Evolutionary conservation across 1,140 invertebrate genomes (phyloP), one percentile per base, ranked within the genome.

Genomic region (Bombus waltoni): DNA sequence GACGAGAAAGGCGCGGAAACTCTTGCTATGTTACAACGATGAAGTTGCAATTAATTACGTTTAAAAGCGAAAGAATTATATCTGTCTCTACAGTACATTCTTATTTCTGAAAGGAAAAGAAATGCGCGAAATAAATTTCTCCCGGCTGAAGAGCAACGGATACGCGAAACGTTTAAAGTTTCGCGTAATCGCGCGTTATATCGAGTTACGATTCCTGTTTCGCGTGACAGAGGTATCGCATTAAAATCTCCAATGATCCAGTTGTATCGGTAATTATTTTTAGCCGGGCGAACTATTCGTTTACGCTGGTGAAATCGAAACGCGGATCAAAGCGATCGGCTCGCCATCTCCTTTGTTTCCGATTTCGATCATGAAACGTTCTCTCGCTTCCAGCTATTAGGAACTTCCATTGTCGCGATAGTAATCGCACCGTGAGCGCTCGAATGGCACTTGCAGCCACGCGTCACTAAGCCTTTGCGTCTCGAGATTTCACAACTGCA

Each of bases 401-500:
- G 18, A 68, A 22, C 32, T 15, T 68, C 8, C 15, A 68, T 11
- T 11, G 35, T 70, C 38, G 35, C 22, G 22, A 70, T 40, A 22
- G 35, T 25, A 10, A 44, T 53, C 47, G 47, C 47, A 53, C 6
- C 18, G 62, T 42, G 40, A 47, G 15, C 13, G 11, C 38, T 81
- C 70, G 32, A 82, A 44, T 71, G 42, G 71, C 47, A 53, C 22
- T 53, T 53, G 47, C 47, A 53, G 47, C 47, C 47, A 53, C 47
- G 47, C 57, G 40, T 47, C 28, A 25, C 22, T 32, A 22, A 32
- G 18, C 9, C 72, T 35, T 32, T 42, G 32, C 77, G 10, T 72
- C 62, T 53, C 57, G 76, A 81, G 59, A 86, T 86, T 88, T 81
- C 80, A 44, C 44, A 77, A 71, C 76, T 73, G 76, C 32, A 77